These are phyloP conservation scores for Leptopilina myrica DNA, from an alignment of 2,888 invertebrate genomes.

Conservation along the genomic window DNA sequence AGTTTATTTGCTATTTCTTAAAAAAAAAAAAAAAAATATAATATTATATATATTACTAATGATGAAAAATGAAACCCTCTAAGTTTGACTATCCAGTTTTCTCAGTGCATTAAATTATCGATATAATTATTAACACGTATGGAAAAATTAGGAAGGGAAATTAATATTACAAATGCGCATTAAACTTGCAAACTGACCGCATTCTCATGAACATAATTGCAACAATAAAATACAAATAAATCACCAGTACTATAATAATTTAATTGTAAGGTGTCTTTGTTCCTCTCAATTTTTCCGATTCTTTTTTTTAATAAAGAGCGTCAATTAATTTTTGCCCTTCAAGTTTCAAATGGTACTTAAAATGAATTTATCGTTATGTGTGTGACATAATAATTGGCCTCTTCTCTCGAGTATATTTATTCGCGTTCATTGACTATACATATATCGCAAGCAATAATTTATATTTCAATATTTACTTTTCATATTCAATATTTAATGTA, in stretches of 20 bases:
- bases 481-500: background rate
- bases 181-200: background rate
- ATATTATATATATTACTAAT: no score
- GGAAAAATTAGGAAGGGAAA: no score
- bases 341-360: slow-evolving; percentile 26
- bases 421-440: background rate
- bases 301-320: background rate
- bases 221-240: slow-evolving; percentile 3
- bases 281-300: background rate
- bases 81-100: no score
- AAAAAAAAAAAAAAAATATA: no score
- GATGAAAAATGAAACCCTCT: no score
- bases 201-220: background rate
- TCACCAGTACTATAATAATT: background rate
- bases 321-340: slow-evolving; percentile 15
- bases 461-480: slow-evolving; percentile 7
- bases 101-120: background rate
- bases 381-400: slow-evolving; percentile 30
- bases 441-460: background rate
- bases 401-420: slow-evolving; percentile 16
- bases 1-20: background rate
- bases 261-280: background rate
- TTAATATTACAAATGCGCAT: no score
- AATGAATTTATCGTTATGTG: slow-evolving; percentile 30
- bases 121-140: background rate